A percentile compares a stretch with the other conserved stretches of the same genome.
Evolutionary conservation across 2,797 vertebrate species (phyloP).

Genomic region (Mormyrus hasselquistii): DNA sequence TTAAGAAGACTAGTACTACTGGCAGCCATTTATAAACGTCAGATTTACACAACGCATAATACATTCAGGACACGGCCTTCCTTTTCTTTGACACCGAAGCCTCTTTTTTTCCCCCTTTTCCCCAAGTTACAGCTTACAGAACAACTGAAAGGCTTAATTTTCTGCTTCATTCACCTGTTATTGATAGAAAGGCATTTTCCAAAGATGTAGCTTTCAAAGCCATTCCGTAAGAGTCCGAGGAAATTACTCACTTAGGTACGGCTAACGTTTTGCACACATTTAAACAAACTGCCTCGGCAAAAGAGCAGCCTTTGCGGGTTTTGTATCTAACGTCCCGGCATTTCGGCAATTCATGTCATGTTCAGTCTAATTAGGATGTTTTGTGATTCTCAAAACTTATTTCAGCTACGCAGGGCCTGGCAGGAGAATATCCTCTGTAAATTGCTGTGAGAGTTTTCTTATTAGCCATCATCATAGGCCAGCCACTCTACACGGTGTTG

Average conservation of each 20-base stretch:
- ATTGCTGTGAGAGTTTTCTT: background rate
- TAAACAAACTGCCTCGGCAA: background rate
- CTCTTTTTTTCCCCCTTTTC: background rate
- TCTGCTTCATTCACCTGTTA: slow-evolving; percentile 7
- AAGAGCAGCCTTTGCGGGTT: background rate
- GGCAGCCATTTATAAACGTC: background rate
- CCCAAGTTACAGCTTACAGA: slow-evolving; percentile 6
- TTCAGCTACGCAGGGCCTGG: background rate
- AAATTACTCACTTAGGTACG: background rate
- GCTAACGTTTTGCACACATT: background rate
- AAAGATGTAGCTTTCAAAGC: background rate
- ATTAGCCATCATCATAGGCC: background rate
- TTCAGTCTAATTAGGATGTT: background rate
- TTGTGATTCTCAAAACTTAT: background rate
- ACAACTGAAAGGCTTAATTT: slow-evolving; percentile 9
- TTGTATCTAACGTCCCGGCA: background rate
- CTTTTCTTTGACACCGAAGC: background rate
- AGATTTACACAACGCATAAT: background rate
- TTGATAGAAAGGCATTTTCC: background rate
- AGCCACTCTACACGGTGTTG: background rate
- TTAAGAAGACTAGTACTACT: background rate
- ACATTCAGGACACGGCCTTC: background rate
- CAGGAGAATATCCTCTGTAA: background rate
- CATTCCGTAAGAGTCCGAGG: background rate
- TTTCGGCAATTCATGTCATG: background rate